Conservation (phyloP, 92 coral and sea anemone genomes). For the Porites lobata region DNA sequence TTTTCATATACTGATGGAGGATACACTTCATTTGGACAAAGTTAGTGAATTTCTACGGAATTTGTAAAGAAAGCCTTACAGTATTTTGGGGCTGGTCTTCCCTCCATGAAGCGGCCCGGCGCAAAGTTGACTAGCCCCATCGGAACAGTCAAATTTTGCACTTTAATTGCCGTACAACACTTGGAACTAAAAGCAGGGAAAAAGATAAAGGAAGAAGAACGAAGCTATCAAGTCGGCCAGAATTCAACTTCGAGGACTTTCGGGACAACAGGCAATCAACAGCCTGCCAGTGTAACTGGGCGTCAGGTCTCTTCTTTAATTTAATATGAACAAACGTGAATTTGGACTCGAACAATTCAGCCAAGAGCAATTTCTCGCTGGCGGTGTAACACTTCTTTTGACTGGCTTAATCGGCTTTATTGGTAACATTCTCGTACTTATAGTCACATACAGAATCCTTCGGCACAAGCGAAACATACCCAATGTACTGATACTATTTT, state of each 20-base stretch:
- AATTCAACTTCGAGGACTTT: not conserved
- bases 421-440: constrained; percentile 83
- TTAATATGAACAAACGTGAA: constrained; percentile 79
- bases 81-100: not conserved
- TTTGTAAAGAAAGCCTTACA: not conserved
- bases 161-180: not conserved
- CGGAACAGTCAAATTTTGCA: not conserved
- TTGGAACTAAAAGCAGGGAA: too few relatives aligned
- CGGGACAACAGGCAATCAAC: not conserved
- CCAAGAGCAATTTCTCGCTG: constrained; percentile 87
- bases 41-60: not conserved
- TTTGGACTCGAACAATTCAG: constrained; percentile 87
- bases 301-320: not conserved
- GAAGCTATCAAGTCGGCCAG: not conserved
- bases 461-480: constrained; percentile 92
- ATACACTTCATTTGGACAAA: not conserved
- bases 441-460: constrained; percentile 82
- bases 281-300: not conserved
- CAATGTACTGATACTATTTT: constrained; percentile 82
- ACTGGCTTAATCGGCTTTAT: constrained; percentile 79
- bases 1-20: not conserved
- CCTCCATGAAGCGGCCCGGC: not conserved
- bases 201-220: not conserved
- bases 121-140: not conserved
- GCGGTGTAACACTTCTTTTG: constrained; percentile 84